Conservation (phyloP, 2,888 invertebrate genomes). For the Zootermopsis nevadensis region DNA sequence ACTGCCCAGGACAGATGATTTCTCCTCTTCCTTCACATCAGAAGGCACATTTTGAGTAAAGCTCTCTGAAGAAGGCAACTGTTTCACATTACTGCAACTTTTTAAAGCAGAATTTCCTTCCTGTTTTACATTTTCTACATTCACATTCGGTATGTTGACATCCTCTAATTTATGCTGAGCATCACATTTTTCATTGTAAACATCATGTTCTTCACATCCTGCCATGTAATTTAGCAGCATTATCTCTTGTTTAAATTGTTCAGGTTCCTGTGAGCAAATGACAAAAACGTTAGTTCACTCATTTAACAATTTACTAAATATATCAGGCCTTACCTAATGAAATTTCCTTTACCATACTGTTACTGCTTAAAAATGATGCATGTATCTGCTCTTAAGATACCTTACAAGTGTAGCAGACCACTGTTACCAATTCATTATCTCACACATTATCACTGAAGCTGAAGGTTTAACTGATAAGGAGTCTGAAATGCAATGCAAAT, state of each 20-base stretch:
- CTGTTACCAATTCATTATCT: not conserved
- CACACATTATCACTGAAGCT: not conserved
- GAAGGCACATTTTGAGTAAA: slow-evolving; percentile 1
- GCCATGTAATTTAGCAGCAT: not conserved
- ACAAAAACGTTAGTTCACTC: not conserved
- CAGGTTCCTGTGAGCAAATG: not conserved
- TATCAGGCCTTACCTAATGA: not conserved
- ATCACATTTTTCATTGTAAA: not conserved
- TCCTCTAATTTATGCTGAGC: not conserved
- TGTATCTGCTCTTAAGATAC: not conserved
- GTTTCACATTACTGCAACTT: not conserved
- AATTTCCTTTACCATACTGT: not conserved
- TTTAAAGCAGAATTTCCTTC: not conserved
- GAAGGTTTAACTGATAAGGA: slow-evolving; percentile 6
- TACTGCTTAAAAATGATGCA: not conserved
- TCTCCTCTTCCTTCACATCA: not conserved
- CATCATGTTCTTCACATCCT: slow-evolving; percentile 12
- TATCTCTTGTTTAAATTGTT: not conserved
- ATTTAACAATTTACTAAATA: not conserved
- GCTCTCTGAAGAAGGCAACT: not conserved
- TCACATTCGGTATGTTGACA: not conserved
- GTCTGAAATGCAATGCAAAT: not conserved
- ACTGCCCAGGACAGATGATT: not conserved
- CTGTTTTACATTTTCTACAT: not conserved
- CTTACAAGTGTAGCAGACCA: not conserved